phyloP scores from a whole-genome alignment of 35 echinoderm and acorn worm species.

The Apostichopus parvimensis region DNA sequence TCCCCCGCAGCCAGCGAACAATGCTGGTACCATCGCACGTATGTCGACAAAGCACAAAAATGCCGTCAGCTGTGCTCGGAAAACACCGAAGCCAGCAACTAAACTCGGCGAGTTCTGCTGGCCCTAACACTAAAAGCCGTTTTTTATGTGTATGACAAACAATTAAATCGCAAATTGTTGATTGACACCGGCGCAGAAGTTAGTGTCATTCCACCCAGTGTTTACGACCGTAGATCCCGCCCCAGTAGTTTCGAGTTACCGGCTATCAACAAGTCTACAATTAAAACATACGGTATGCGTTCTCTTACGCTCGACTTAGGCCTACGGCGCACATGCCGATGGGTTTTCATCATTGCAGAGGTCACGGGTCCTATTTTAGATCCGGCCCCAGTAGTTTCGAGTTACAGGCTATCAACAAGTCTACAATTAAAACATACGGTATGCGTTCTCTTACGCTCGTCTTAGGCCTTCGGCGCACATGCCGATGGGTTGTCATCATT shows the following conservation, averaged over 20 bases:
- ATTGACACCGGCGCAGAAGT: too few species aligned
- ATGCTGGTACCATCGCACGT: too few species aligned
- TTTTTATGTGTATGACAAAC: too few species aligned
- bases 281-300: constrained; percentile 38
- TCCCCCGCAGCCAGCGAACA: too few species aligned
- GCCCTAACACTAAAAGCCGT: too few species aligned
- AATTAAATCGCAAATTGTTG: too few species aligned
- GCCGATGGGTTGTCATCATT: constrained; percentile 38
- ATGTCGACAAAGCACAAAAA: too few species aligned
- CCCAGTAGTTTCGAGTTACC: background rate
- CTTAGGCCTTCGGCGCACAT: constrained; percentile 33
- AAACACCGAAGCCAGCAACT: too few species aligned
- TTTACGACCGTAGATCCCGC: background rate
- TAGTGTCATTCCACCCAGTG: background rate
- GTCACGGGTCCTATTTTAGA: background rate
- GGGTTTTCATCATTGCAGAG: constrained; percentile 11
- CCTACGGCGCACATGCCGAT: constrained; percentile 44
- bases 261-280: constrained; percentile 51
- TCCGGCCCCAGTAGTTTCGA: background rate
- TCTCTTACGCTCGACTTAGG: constrained; percentile 51
- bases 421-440: constrained; percentile 39
- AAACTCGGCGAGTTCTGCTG: too few species aligned
- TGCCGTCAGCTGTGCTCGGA: too few species aligned
- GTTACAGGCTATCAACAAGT: constrained; percentile 53
- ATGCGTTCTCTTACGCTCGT: constrained; percentile 40